phyloP scores from a whole-genome alignment of 2,888 invertebrate species.

The Xylota sylvarum region DNA sequence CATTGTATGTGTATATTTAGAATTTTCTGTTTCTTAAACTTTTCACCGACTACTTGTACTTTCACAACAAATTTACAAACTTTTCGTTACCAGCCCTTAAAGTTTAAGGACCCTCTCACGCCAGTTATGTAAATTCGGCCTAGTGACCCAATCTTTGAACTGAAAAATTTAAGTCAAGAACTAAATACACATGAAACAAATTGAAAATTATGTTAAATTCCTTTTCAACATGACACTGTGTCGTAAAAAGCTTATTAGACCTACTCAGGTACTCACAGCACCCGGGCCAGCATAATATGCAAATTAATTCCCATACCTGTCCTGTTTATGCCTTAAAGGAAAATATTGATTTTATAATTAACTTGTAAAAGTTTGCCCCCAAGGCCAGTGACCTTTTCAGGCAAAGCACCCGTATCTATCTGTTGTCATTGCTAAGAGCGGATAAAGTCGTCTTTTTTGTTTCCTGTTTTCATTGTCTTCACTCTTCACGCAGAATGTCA shows the following conservation, averaged over 20 bases:
- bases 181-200: not conserved
- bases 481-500: not conserved
- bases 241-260: not conserved
- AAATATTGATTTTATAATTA: constrained; percentile 46
- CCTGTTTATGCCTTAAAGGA: not conserved
- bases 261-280: not conserved
- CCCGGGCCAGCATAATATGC: not conserved
- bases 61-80: not conserved
- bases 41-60: too few species aligned
- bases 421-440: not conserved
- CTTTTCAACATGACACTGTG: constrained; percentile 9
- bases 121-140: not conserved
- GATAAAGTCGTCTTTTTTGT: too few species aligned
- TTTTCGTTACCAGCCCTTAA: not conserved
- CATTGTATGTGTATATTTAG: too few species aligned
- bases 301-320: constrained; percentile 17
- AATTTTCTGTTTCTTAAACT: too few species aligned
- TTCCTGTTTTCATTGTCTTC: not conserved
- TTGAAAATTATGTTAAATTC: constrained; percentile 12
- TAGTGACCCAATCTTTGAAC: constrained; percentile 1
- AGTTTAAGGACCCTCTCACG: not conserved
- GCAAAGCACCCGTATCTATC: not conserved
- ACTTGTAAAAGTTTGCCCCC: not conserved
- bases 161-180: not conserved
- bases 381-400: constrained; percentile 10